phyloP scores from a whole-genome alignment of 2,888 invertebrate genomes.

The Marasmarcha lunaedactyla region DNA sequence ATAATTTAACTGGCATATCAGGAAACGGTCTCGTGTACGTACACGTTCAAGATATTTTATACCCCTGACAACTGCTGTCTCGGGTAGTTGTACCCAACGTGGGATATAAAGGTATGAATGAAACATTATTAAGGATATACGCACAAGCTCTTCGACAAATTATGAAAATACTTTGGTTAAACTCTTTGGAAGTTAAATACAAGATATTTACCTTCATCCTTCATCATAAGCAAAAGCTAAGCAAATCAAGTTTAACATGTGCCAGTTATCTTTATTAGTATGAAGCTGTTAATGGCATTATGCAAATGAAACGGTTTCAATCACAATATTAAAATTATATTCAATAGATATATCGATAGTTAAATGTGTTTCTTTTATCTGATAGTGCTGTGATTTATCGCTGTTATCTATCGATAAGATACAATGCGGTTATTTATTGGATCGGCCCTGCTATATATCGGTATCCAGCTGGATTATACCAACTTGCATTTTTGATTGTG shows the following conservation, averaged over 20 bases:
- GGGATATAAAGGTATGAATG: too few relatives aligned
- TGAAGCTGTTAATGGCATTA: neutral
- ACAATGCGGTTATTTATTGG: constrained; percentile 40
- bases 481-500: too few relatives aligned
- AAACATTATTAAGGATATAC: too few relatives aligned
- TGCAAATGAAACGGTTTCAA: neutral
- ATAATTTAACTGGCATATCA: constrained; percentile 32
- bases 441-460: too few relatives aligned
- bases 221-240: too few relatives aligned
- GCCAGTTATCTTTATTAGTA: neutral
- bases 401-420: neutral
- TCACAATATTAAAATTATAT: neutral
- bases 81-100: constrained; percentile 28
- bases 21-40: constrained; percentile 18
- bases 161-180: too few relatives aligned
- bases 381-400: constrained; percentile 40
- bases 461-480: too few relatives aligned
- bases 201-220: too few relatives aligned
- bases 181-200: too few relatives aligned
- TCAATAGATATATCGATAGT: constrained; percentile 12
- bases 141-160: too few relatives aligned
- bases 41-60: too few relatives aligned
- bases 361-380: constrained; percentile 30
- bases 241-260: too few relatives aligned
- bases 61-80: constrained; percentile 31